Conservation (phyloP, 1,140 invertebrate genomes). For the Thalassaphorura encarpata region DNA sequence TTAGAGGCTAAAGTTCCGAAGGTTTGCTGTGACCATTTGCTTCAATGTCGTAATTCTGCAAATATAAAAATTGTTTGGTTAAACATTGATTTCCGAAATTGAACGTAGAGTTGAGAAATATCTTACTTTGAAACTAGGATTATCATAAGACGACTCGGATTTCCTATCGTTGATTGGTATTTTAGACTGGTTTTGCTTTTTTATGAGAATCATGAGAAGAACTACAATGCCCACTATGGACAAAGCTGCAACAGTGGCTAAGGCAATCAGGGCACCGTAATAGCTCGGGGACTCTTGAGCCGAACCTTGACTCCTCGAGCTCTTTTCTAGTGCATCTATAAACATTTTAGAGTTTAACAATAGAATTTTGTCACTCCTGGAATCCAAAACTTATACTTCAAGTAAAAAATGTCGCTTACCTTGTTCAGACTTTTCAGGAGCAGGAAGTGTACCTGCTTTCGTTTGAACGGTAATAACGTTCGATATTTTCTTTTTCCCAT, state of each 20-base stretch:
- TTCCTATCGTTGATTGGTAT: conserved; percentile 47
- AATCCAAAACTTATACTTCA: neutral
- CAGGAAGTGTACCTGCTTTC: conserved; percentile 54
- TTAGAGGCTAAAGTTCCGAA: conserved; percentile 21
- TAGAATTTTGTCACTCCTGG: neutral
- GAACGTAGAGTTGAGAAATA: neutral
- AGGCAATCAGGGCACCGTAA: conserved; percentile 73
- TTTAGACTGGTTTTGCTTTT: conserved; percentile 52
- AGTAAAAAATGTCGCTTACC: conserved; percentile 21
- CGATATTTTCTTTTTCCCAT: conserved; percentile 71
- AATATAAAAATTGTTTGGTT: neutral
- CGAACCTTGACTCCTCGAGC: conserved; percentile 10
- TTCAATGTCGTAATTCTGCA: conserved; percentile 31
- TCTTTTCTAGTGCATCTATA: neutral
- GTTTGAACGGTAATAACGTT: conserved; percentile 80
- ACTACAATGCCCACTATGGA: conserved; percentile 68
- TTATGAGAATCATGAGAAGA: conserved; percentile 64
- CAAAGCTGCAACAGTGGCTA: conserved; percentile 72
- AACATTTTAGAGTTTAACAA: neutral
- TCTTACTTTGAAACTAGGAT: conserved; percentile 80
- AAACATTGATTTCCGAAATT: neutral
- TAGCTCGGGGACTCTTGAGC: conserved; percentile 53
- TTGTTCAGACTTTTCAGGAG: conserved; percentile 40
- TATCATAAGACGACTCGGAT: conserved; percentile 68
- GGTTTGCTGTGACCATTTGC: conserved; percentile 31